Base-by-base conservation (phyloP, 2,797 vertebrate species). In the Myotis pilosus region DNA sequence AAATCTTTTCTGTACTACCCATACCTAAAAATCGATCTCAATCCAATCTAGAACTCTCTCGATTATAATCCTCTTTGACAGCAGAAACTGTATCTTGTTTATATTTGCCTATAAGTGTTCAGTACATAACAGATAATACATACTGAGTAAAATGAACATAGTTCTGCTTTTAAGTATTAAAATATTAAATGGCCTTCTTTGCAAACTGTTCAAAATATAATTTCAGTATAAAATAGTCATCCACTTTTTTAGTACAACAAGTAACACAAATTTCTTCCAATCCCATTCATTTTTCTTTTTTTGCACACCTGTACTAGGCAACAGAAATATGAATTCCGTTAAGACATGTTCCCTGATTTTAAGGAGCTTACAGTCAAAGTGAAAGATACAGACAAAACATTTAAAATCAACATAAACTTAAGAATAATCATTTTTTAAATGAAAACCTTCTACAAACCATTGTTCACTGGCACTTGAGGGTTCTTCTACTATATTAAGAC, bases 401-500 rank as follows among this genome's bases (percentile, higher is more conserved):
- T 83, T 72, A 92, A 95, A 92, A 66, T 72, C 17, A 69, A 71
- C 57, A 94, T 30, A 75, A 79, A 47, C 30, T 53, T 82, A 10
- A 71, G 55, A 94, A 57, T 60, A 85, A 88, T 89, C 11, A 79
- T 78, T 87, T 93, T 95, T 74, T 80, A 49, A 83, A 78, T 49
- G 23, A 96, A 89, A 7, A 89, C 36, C 33, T 94, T 60, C 47
- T 86, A 89, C 0, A 79, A 16, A 62, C 3, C 62, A 92, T 66
- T 83, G 60, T 76, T 94, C 36, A 74, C 8, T 84, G n/a, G 55
- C 47, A 94, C 51, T 15, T 8, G 22, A 96, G 60, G 41, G 41
- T 69, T 82, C 74, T 55, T 92, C 76, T 87, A 92, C 57, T 83
- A 55, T 11, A 90, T 53, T 82, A 92, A 96, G n/a, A 68, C 22